Base-by-base conservation (phyloP, 1,140 invertebrate genomes). In the Pogonomyrmex barbatus region DNA sequence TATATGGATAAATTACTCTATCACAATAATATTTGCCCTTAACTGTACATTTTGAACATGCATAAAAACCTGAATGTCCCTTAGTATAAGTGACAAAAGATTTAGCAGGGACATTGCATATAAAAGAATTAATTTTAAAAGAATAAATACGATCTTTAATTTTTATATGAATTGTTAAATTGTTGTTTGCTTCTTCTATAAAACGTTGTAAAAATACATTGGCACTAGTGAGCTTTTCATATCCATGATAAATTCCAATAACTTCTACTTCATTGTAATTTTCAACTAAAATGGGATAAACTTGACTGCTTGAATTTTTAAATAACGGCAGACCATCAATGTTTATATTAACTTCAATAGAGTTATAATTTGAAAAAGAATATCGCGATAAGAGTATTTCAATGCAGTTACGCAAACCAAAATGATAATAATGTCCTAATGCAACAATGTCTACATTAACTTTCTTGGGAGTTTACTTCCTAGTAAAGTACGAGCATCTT, bases 71-170 rank as follows among this genome's bases (percentile, higher is more conserved):
- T 1, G 33, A 56, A 56, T 73, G 9, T 1, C 36, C n/a, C 10
- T 75, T 56, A 0, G 50, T 73, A 24, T 14, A 73, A 17, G 33
- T 73, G n/a, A 73, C 36, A 39, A 56, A 73, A 56, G 33, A n/a
- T 56, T 71, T 71, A 52, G 12, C 50, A 52, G 33, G 30, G 2
- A 54, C 14, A 36, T 71, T 30, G 5, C 68, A 71, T 54, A 71
- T 71, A 52, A 71, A 71, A 71, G 47, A n/a, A 3, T 14, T 52
- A 71, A 71, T 71, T 73, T 73, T 73, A 56, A 73, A 73, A 10
- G 70, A 24, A 73, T 56, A 73, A 5, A 2, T 42, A 4, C 14
- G 52, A 73, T 6, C 33, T 30, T 73, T 56, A 39, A 73, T 39
- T 56, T 10, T 39, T 39, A 73, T 54, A 56, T 73, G 8, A 10